Base-by-base conservation (phyloP, 2,797 vertebrate species). In the Microcaecilia unicolor region DNA sequence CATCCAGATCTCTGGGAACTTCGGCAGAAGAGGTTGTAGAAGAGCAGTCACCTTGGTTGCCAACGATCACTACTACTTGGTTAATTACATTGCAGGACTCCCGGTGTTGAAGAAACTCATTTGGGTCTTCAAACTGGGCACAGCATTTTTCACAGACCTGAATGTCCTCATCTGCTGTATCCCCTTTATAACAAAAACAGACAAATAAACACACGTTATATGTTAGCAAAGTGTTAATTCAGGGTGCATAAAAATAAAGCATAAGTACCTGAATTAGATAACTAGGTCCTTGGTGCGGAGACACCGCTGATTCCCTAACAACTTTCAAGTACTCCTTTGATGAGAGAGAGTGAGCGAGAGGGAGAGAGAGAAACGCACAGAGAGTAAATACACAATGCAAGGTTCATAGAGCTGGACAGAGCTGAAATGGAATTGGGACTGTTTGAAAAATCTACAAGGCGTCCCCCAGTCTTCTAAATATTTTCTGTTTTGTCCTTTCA, bases 131-230 rank as follows among this genome's bases (percentile, higher is more conserved):
- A 59, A 76, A 78, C 20, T 62, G 65, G 23, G 59, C 58, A 29
- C 64, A 76, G 48, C 74, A 78, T 31, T 69, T 65, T 31, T 60
- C 42, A 42, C 73, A 76, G 52, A 76, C 64, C 27, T 69, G 61
- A 36, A 51, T 50, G n/a, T 69, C 64, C 25, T 72, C 70, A 34
- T 67, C 67, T 19, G 48, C 49, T 21, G 65, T 61, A 53, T 75
- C 70, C 47, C 74, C 74, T 75, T 40, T 27, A 42, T 31, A 36
- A 18, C 49, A 17, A 36, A 10, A 25, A 6, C 25, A 5, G 24
- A 25, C 4, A 25, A 5, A 25, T 24, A 13, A 12, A 25, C 25
- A 4, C 18, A 27, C 11, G 15, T 11, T 27, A n/a, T n/a, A n/a
- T n/a, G n/a, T n/a, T n/a, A n/a, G n/a, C n/a, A n/a, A n/a, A n/a